A percentile compares a stretch with the other conserved stretches of the same genome.
These are phyloP conservation scores for Acanthopleura granulata DNA, from an alignment of 2,888 invertebrate genomes.

Conservation along the genomic window DNA sequence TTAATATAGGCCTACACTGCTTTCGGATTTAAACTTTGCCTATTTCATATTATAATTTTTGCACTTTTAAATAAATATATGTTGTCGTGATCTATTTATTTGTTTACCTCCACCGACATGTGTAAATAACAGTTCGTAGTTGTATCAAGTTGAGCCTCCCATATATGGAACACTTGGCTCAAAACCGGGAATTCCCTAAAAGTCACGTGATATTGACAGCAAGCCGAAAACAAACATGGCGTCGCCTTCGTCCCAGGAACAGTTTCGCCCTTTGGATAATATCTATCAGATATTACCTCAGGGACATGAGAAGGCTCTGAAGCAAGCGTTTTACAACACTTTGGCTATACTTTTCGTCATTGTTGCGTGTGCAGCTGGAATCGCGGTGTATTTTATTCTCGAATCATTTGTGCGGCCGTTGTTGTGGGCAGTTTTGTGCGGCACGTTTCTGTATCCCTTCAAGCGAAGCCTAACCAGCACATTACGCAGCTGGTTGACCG, in stretches of 20 bases:
- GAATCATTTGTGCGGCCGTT: slow-evolving; percentile 94
- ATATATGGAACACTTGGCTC: neutral
- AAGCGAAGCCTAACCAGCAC: slow-evolving; percentile 84
- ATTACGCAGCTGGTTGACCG: slow-evolving; percentile 80
- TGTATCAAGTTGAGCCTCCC: too few relatives aligned
- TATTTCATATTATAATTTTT: too few relatives aligned
- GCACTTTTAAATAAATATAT: too few relatives aligned
- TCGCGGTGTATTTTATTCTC: slow-evolving; percentile 72
- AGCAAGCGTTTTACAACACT: slow-evolving; percentile 91
- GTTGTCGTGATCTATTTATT: too few relatives aligned
- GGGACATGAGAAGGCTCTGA: slow-evolving; percentile 84
- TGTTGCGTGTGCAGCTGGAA: slow-evolving; percentile 74
- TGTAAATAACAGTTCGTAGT: too few relatives aligned
- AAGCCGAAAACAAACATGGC: slow-evolving; percentile 36
- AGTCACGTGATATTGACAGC: slow-evolving; percentile 4
- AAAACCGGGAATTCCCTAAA: slow-evolving; percentile 4
- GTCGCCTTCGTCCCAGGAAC: slow-evolving; percentile 36
- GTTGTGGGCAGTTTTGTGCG: slow-evolving; percentile 95
- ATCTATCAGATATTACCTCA: slow-evolving; percentile 54
- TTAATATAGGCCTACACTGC: too few relatives aligned
- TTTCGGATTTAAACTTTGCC: too few relatives aligned
- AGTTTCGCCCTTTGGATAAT: slow-evolving; percentile 47
- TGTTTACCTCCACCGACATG: too few relatives aligned
- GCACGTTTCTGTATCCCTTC: slow-evolving; percentile 96
- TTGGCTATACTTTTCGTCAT: slow-evolving; percentile 83